Evolutionary conservation across 2,113 vertebrate genomes (phyloP).

Genomic region (Neolamprologus devosi): DNA sequence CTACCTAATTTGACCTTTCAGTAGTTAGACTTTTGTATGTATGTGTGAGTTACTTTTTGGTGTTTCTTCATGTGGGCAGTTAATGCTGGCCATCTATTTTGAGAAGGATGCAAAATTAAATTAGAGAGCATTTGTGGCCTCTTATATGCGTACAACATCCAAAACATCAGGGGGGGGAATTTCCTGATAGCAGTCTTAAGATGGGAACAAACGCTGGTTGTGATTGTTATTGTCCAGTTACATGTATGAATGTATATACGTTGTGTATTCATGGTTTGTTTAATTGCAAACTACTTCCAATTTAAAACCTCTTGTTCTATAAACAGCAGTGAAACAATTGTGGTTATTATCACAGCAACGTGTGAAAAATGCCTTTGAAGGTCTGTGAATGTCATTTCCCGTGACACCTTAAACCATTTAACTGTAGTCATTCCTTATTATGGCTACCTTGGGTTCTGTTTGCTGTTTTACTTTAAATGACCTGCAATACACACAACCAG

Average conservation of each 20-base stretch:
- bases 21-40: neutral
- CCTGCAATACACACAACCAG: neutral
- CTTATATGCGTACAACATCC: neutral
- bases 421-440: neutral
- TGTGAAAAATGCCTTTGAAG: neutral
- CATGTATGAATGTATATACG: neutral
- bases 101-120: neutral
- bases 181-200: neutral
- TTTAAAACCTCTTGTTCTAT: neutral
- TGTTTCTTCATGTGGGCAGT: neutral
- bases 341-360: slow-evolving; percentile 8
- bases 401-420: neutral
- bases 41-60: neutral
- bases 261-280: neutral
- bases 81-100: neutral
- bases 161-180: neutral
- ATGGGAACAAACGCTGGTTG: neutral
- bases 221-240: neutral
- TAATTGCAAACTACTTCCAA: neutral
- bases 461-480: slow-evolving; percentile 33
- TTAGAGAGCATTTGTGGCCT: neutral
- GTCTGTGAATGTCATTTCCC: neutral
- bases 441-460: neutral
- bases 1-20: neutral
- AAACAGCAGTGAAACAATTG: neutral